Percentiles rank a stretch among this genome's conserved stretches.
These are phyloP conservation scores for Carapus acus DNA, from an alignment of 2,797 vertebrate species.

Conservation along the genomic window DNA sequence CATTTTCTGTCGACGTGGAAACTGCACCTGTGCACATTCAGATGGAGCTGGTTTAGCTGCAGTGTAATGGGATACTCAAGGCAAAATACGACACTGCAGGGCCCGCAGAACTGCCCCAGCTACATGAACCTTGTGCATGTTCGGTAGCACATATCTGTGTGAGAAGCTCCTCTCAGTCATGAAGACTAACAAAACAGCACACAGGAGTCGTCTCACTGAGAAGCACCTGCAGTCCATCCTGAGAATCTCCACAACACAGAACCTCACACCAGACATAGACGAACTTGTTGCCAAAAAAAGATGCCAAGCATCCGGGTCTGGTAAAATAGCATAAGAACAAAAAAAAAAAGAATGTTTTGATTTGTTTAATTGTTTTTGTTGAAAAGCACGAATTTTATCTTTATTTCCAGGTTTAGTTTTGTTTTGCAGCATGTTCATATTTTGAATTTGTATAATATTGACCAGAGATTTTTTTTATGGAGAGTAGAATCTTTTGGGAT, in stretches of 20 bases:
- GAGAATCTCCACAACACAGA: conserved; percentile 1
- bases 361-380: too few species aligned
- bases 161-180: conserved; percentile 15
- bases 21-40: conserved; percentile 2
- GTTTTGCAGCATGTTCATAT: too few species aligned
- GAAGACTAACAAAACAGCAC: conserved; percentile 22
- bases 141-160: conserved; percentile 19
- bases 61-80: conserved; percentile 14
- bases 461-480: too few species aligned
- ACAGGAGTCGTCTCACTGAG: conserved; percentile 12
- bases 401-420: too few species aligned
- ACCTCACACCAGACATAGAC: conserved; percentile 6
- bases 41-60: conserved; percentile 16
- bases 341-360: background rate
- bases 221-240: conserved; percentile 22
- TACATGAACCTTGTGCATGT: conserved; percentile 8
- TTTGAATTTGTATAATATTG: too few species aligned
- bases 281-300: conserved; percentile 7
- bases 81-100: conserved; percentile 5
- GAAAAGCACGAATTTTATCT: too few species aligned
- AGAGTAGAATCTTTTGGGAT: too few species aligned
- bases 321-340: background rate
- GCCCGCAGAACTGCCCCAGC: conserved; percentile 5
- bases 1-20: conserved; percentile 11
- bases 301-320: conserved; percentile 4